Conservation (phyloP, 1,140 invertebrate genomes). For the Branchinecta lynchi region DNA sequence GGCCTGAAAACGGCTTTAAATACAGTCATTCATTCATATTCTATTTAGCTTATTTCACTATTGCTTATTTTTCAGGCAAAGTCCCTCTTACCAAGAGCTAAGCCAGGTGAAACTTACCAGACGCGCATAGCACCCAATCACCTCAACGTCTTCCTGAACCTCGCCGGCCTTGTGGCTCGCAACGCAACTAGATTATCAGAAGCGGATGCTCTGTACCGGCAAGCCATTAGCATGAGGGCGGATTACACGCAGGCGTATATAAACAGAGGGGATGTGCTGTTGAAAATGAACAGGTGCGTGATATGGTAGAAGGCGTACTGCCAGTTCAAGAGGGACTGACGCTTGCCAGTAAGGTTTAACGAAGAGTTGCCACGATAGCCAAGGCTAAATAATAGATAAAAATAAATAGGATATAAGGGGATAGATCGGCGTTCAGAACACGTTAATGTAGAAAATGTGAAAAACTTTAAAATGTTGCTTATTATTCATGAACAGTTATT, state of each 20-base stretch:
- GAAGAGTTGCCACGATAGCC: background rate
- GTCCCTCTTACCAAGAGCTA: slow-evolving; percentile 69
- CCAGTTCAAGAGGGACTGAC: slow-evolving; percentile 30
- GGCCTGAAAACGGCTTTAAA: too few species aligned
- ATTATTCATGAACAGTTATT: too few species aligned
- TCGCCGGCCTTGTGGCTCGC: slow-evolving; percentile 85
- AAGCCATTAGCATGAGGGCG: slow-evolving; percentile 89
- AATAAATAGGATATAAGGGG: background rate
- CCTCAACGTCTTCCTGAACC: slow-evolving; percentile 85
- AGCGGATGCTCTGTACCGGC: slow-evolving; percentile 78
- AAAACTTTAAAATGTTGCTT: too few species aligned
- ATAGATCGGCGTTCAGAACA: too few species aligned
- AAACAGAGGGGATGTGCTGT: slow-evolving; percentile 85
- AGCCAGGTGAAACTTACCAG: slow-evolving; percentile 83
- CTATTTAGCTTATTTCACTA: too few species aligned
- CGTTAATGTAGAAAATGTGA: too few species aligned
- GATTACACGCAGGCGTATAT: slow-evolving; percentile 96
- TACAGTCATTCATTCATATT: too few species aligned
- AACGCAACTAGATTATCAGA: slow-evolving; percentile 80
- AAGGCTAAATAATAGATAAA: background rate
- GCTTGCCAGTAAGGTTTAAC: slow-evolving; percentile 10
- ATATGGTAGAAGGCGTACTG: background rate
- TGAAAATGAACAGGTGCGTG: slow-evolving; percentile 63
- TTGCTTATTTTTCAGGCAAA: slow-evolving; percentile 57
- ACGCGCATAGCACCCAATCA: slow-evolving; percentile 90